These are phyloP conservation scores for Actinostola sp. DNA, from an alignment of 92 coral and sea anemone species.

Conservation along the genomic window DNA sequence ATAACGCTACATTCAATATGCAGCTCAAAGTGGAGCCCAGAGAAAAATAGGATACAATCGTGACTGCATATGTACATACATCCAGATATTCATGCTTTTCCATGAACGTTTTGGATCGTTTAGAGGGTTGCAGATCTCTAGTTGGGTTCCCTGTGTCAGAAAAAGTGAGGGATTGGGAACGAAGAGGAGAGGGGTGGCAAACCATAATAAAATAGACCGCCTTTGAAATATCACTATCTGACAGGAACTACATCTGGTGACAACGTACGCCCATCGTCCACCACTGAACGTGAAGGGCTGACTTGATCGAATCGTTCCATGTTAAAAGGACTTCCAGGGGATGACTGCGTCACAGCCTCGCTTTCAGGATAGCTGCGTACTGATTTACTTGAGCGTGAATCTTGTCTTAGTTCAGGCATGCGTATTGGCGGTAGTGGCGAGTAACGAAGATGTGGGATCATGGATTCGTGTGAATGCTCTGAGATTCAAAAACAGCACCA, in stretches of 20 bases:
- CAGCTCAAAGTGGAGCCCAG: too few species aligned
- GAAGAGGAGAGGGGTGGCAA: too few species aligned
- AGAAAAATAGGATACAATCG: too few species aligned
- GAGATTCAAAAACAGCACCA: too few species aligned
- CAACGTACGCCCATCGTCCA: slow-evolving; percentile 18
- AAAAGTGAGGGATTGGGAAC: too few species aligned
- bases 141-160: too few species aligned
- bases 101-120: too few species aligned
- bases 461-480: slow-evolving; percentile 51
- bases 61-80: too few species aligned
- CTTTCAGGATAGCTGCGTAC: slow-evolving; percentile 72
- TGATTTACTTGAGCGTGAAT: slow-evolving; percentile 82
- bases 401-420: slow-evolving; percentile 82
- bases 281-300: slow-evolving; percentile 14
- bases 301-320: slow-evolving; percentile 19
- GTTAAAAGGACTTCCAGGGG: slow-evolving; percentile 56
- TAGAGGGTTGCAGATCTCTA: too few species aligned
- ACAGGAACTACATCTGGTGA: slow-evolving; percentile 48
- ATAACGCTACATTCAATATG: too few species aligned
- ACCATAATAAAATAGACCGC: too few species aligned
- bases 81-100: too few species aligned
- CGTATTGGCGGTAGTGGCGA: slow-evolving; percentile 88
- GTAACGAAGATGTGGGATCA: slow-evolving; percentile 52
- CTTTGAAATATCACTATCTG: slow-evolving; percentile 32
- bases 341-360: slow-evolving; percentile 60